Base-by-base conservation (phyloP, 2,888 invertebrate species). In the Tenodera sinensis region DNA sequence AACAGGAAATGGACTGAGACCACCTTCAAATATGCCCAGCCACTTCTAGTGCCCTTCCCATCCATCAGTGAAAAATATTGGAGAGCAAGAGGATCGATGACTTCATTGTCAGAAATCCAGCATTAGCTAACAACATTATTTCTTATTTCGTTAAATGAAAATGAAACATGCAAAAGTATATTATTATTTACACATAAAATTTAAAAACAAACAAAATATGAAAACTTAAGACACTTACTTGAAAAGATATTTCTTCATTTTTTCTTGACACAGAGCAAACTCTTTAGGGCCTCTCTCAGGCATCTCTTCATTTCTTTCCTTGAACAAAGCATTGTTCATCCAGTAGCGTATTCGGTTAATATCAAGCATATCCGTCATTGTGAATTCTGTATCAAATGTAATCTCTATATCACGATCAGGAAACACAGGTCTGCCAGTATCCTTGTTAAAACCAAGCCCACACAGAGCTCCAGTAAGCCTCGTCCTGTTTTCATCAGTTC, bases 331-430 rank as follows among this genome's bases (percentile, higher is more conserved):
- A 90, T 94, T 94, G 92, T 96, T 97, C 95, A 97, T 96, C 92
- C 95, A 94, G 91, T 96, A 95, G 0, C 97, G 95, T 84, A 97
- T 93, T 93, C 95, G 95, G 92, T 97, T 97, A 28, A 97, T 95
- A 97, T 97, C 91, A 87, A 84, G 94, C 54, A 97, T 94, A 91
- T 97, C 97, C 2, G 95, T 94, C 4, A 95, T 94, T 88, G 93
- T 93, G 87, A 98, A 94, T 89, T 96, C 95, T 0, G 96, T 96
- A 93, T 98, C 98, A 92, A 98, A 96, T 88, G 94, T 93, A 14
- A 98, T 93, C 88, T 97, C 96, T 92, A 98, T 94, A 93, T 99
- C 99, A 93, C 98, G 98, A 91, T 98, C 97, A 14, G 96, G 96
- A 93, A 96, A 97, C 88, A 96, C 93, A 0, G 98, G 94, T 85